A percentile compares a stretch with the other conserved stretches of the same genome.
These are phyloP conservation scores for Lichenostomus cassidix DNA, from an alignment of 2,113 vertebrate genomes.

Conservation along the genomic window DNA sequence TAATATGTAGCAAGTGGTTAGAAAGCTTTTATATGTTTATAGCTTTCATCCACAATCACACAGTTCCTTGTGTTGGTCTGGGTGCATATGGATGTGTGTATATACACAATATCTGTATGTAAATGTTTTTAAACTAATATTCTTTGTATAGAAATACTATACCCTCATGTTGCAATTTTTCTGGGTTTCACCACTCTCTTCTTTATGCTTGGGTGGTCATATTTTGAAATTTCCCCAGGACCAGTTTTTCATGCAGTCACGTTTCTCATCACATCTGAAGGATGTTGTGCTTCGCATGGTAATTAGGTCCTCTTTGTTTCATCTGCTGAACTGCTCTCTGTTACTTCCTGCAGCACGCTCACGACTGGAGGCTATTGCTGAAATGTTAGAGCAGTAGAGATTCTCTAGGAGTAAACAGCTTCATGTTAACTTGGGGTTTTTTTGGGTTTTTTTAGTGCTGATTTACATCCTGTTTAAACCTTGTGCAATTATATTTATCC, in stretches of 20 bases:
- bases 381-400: slow-evolving; percentile 40
- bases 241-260: slow-evolving; percentile 78
- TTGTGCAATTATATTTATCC: slow-evolving; percentile 51
- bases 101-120: background rate
- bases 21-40: slow-evolving; percentile 1
- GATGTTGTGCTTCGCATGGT: slow-evolving; percentile 84
- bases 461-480: slow-evolving; percentile 60
- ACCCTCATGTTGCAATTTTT: slow-evolving; percentile 19
- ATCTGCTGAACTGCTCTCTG: slow-evolving; percentile 65
- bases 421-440: background rate
- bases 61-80: background rate
- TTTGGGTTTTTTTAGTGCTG: background rate
- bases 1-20: slow-evolving; percentile 26
- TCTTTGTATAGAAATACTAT: slow-evolving; percentile 29
- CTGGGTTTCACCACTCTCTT: slow-evolving; percentile 63
- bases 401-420: slow-evolving; percentile 56
- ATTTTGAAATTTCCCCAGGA: slow-evolving; percentile 82
- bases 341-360: slow-evolving; percentile 66
- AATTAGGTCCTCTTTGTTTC: slow-evolving; percentile 88
- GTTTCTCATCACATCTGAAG: slow-evolving; percentile 85
- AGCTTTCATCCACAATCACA: background rate
- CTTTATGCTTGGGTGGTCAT: slow-evolving; percentile 83
- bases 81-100: background rate
- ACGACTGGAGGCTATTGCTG: slow-evolving; percentile 60
- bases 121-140: slow-evolving; percentile 34